phyloP scores from a whole-genome alignment of 2,797 vertebrate genomes.

The Babyrousa celebensis region DNA sequence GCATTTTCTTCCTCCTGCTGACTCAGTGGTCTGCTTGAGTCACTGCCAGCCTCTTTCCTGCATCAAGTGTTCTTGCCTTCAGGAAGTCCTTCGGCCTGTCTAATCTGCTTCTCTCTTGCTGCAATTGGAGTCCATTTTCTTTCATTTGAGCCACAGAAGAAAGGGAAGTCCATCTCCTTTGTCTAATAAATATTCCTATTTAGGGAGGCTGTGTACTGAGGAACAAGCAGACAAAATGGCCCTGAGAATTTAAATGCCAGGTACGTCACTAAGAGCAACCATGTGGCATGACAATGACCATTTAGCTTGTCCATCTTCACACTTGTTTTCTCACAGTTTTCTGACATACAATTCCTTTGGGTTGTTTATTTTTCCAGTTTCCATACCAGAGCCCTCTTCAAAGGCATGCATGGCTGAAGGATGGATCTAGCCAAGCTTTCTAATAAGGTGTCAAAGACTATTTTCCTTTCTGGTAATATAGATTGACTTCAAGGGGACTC shows the following conservation, averaged over 20 bases:
- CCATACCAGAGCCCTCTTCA: background rate
- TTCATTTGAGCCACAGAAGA: background rate
- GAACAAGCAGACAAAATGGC: background rate
- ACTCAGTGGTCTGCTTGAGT: no score
- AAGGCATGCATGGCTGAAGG: background rate
- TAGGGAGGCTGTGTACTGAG: background rate
- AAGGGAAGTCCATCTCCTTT: background rate
- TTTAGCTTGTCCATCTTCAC: background rate
- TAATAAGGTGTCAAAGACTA: background rate
- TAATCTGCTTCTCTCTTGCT: background rate
- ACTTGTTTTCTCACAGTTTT: background rate
- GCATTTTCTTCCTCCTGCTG: fast-evolving
- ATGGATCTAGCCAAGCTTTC: background rate
- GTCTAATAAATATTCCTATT: background rate
- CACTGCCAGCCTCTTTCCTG: background rate
- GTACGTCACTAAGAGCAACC: background rate
- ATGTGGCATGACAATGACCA: background rate
- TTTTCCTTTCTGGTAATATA: background rate
- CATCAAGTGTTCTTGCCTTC: fast-evolving
- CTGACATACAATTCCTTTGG: background rate
- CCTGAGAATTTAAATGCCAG: background rate
- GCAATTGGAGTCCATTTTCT: background rate
- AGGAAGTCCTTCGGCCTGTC: background rate
- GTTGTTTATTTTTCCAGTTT: background rate
- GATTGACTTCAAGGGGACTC: background rate